Evolutionary conservation across 2,888 invertebrate genomes (phyloP).

Genomic region (Dusona sp.): DNA sequence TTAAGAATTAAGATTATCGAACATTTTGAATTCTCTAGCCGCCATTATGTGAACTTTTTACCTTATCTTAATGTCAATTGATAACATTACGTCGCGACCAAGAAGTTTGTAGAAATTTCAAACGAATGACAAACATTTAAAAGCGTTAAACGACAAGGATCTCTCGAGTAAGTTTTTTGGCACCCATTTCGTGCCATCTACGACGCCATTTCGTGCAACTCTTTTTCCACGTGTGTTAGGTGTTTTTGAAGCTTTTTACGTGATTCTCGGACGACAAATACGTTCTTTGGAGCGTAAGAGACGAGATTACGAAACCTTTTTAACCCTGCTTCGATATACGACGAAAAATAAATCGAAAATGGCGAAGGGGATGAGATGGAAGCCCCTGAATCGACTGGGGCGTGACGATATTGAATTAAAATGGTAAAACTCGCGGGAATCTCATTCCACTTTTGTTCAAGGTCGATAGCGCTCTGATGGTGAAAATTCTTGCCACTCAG

Average conservation of each 20-base stretch:
- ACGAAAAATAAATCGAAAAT: slow-evolving; percentile 14
- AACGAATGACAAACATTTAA: neutral
- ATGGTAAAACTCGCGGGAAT: slow-evolving; percentile 43
- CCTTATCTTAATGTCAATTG: neutral
- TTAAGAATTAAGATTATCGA: neutral
- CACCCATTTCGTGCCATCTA: neutral
- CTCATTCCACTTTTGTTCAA: slow-evolving; percentile 70
- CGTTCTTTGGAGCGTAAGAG: neutral
- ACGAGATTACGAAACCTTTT: slow-evolving; percentile 10
- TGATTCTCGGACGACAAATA: neutral
- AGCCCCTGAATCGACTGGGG: neutral
- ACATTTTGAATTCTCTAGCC: too few species aligned
- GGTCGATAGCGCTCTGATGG: slow-evolving; percentile 61
- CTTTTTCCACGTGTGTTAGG: neutral
- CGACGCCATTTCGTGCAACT: neutral
- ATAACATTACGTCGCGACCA: neutral
- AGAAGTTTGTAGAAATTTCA: neutral
- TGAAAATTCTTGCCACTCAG: slow-evolving; percentile 50
- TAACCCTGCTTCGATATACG: neutral
- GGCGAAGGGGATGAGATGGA: neutral
- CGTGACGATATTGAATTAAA: slow-evolving; percentile 36
- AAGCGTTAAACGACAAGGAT: neutral
- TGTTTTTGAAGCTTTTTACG: neutral
- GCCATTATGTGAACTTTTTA: too few species aligned
- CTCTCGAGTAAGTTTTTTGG: neutral